Percentiles rank a stretch among this genome's conserved stretches.
These are phyloP conservation scores for Dynastes maya DNA, from an alignment of 2,888 invertebrate species.

Conservation along the genomic window DNA sequence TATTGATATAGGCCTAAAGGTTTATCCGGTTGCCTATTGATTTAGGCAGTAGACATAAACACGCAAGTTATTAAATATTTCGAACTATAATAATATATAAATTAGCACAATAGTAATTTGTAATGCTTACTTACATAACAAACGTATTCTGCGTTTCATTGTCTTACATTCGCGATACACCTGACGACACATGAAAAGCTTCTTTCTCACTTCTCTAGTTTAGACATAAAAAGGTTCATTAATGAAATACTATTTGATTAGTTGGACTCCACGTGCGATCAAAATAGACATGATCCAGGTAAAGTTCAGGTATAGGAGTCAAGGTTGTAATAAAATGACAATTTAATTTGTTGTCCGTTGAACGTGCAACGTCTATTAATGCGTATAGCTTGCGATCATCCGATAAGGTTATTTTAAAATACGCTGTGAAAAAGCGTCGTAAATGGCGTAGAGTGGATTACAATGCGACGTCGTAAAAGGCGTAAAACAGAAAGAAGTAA, in stretches of 20 bases:
- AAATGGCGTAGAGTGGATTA: not conserved
- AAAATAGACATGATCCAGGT: constrained; percentile 32
- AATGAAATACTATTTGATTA: constrained; percentile 14
- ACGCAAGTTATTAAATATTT: no score
- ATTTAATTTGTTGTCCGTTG: constrained; percentile 33
- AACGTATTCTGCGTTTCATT: constrained; percentile 40
- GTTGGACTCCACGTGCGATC: constrained; percentile 19
- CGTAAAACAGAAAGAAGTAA: not conserved
- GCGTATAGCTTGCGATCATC: constrained; percentile 1
- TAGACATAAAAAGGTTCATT: not conserved
- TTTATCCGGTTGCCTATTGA: not conserved
- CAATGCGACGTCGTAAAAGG: constrained; percentile 11
- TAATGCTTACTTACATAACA: constrained; percentile 43
- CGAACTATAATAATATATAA: no score
- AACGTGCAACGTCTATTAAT: constrained; percentile 26
- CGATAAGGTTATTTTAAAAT: constrained; percentile 24
- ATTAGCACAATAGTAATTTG: not conserved
- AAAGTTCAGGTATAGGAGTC: constrained; percentile 37
- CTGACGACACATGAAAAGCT: constrained; percentile 4
- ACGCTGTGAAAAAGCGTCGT: constrained; percentile 17
- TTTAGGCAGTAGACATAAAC: not conserved
- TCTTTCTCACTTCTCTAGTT: no score
- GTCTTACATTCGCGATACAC: not conserved
- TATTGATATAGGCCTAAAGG: not conserved
- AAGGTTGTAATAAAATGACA: constrained; percentile 43